Percentiles rank a stretch among this genome's conserved stretches.
Conservation (phyloP, 2,888 invertebrate species). For the Machimus atricapillus region DNA sequence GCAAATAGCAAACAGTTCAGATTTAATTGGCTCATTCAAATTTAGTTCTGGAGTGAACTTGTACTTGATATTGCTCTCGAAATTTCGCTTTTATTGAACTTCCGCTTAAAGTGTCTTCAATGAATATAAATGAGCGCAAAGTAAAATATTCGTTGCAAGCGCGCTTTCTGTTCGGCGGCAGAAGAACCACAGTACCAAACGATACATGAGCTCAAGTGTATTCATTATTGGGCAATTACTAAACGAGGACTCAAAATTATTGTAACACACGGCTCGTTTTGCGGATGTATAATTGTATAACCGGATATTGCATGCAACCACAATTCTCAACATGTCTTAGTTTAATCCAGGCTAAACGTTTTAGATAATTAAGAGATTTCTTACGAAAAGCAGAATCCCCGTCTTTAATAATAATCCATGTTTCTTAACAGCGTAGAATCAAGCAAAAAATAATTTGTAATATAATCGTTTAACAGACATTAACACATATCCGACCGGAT, state of each 20-base stretch:
- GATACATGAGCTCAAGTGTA: constrained; percentile 30
- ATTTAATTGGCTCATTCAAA: constrained; percentile 19
- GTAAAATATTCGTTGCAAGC: not conserved
- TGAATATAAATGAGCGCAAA: constrained; percentile 33
- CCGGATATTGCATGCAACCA: constrained; percentile 34
- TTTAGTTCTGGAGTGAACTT: constrained; percentile 41
- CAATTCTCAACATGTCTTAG: not conserved
- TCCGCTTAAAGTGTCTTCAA: constrained; percentile 40
- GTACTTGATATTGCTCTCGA: constrained; percentile 47
- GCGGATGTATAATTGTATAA: constrained; percentile 28
- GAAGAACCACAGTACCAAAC: not conserved
- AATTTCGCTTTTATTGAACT: constrained; percentile 44
- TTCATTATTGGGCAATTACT: constrained; percentile 42
- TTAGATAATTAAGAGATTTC: not conserved
- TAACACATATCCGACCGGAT: not conserved
- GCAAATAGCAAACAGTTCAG: not conserved
- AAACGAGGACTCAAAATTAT: constrained; percentile 33
- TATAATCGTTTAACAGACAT: not conserved
- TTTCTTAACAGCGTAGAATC: not conserved
- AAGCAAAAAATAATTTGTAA: not conserved
- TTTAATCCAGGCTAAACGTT: not conserved
- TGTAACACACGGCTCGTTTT: constrained; percentile 20
- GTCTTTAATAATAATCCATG: not conserved
- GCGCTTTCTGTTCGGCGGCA: not conserved
- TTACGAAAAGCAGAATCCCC: not conserved